Base-by-base conservation (phyloP, 2,888 invertebrate genomes). In the Cheilosia vernalis region DNA sequence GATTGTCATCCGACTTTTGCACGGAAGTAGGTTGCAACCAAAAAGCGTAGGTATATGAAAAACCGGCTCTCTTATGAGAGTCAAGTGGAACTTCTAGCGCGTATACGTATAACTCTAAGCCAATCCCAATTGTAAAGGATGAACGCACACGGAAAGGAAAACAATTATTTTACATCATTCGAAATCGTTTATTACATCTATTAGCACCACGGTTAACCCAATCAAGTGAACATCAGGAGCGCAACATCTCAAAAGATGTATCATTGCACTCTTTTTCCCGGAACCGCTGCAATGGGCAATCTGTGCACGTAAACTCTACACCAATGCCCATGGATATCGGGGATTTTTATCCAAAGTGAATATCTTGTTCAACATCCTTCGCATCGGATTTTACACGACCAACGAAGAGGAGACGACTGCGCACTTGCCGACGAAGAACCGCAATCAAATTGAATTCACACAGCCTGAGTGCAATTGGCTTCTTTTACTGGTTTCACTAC, bases 291-390 rank as follows among this genome's bases (percentile, higher is more conserved):
- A 61, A 9, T 30, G 19, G 6, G 19, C 24, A n/a, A 24, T 24
- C 4, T 17, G 47, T 24, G 21, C 53, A 44, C 21, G 51, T 58
- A 51, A 42, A 72, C 42, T 51, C 42, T 63, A 78, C 58, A 60
- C 77, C 44, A 55, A 66, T 55, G 30, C 66, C 40, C 64, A 61
- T 72, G 64, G 64, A 77, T 69, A 82, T 70, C 21, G 61, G 51
- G 63, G 53, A 78, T 67, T 73, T 63, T 84, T 74, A 80, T 84
- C 84, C 79, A 15, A 49, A 79, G 56, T 55, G 69, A 80, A 61
- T 76, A 85, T 85, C 84, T 80, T 85, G 80, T 85, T 61, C 55
- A 33, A 85, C 84, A 85, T 80, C 84, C 84, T 80, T 76, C 9
- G 80, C 72, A 66, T 76, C 66, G 74, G 70, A 80, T 80, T 70